These are phyloP conservation scores for Danaus plexippus DNA, from an alignment of 1,140 invertebrate species.

Conservation along the genomic window DNA sequence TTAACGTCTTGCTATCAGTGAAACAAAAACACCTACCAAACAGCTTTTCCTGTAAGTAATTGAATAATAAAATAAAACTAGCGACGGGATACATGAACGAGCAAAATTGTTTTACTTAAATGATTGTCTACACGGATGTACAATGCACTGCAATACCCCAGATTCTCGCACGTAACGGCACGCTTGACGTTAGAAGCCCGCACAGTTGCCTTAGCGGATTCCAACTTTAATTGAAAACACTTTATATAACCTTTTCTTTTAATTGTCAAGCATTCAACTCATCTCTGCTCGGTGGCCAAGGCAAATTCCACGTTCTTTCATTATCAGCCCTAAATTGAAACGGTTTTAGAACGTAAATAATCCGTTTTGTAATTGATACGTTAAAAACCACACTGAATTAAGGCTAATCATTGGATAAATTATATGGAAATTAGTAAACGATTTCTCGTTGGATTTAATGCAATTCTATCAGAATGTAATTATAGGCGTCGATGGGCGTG, in stretches of 20 bases:
- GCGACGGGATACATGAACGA: constrained; percentile 25
- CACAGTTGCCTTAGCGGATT: constrained; percentile 46
- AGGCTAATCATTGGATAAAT: constrained; percentile 63
- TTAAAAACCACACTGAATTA: constrained; percentile 39
- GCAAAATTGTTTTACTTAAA: constrained; percentile 52
- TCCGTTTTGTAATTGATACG: constrained; percentile 24
- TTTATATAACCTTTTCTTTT: constrained; percentile 56
- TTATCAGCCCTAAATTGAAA: constrained; percentile 25
- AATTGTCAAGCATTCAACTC: constrained; percentile 47
- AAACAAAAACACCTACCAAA: too few species aligned
- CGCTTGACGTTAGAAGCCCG: constrained; percentile 38
- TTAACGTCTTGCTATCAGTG: too few species aligned
- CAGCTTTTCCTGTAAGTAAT: too few species aligned
- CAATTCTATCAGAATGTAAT: constrained; percentile 66
- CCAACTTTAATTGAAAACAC: constrained; percentile 63
- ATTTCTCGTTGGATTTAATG: constrained; percentile 53
- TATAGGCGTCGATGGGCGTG: constrained; percentile 61
- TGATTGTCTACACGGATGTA: constrained; percentile 30
- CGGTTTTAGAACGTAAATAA: constrained; percentile 25
- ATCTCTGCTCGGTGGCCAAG: constrained; percentile 22
- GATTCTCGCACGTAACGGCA: constrained; percentile 44
- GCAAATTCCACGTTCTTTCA: constrained; percentile 23
- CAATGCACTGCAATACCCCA: constrained; percentile 40
- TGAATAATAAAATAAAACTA: constrained; percentile 16
- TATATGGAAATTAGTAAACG: constrained; percentile 59